phyloP scores from a whole-genome alignment of 2,113 vertebrate genomes.

The Hydropotes inermis region DNA sequence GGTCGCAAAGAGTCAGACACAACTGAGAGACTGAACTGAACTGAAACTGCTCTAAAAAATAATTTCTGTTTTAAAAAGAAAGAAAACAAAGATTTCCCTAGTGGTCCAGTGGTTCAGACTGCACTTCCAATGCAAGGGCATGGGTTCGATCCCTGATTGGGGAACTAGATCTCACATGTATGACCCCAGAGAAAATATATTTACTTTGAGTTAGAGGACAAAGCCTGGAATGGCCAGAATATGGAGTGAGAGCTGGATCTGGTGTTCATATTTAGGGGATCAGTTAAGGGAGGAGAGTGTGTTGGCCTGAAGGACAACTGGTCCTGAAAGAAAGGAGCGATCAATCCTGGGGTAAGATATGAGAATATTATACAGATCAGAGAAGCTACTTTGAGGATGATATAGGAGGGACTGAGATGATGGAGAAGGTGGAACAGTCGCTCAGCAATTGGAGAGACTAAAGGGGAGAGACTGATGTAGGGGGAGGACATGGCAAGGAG shows the following conservation, averaged over 20 bases:
- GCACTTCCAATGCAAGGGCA: not conserved
- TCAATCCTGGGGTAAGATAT: not conserved
- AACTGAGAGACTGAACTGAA: not conserved
- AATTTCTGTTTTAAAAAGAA: not conserved
- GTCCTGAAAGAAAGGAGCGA: not conserved
- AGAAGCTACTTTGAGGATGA: not conserved
- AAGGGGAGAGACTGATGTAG: not conserved
- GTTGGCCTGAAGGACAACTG: not conserved
- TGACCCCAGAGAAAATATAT: not conserved
- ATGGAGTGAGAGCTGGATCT: not conserved
- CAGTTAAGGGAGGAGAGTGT: not conserved
- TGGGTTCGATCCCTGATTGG: not conserved
- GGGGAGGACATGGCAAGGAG: not conserved
- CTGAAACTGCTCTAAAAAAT: not conserved
- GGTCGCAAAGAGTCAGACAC: not conserved
- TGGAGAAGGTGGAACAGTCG: too few species aligned
- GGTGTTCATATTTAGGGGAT: not conserved
- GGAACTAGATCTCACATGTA: not conserved
- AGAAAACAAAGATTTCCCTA: not conserved
- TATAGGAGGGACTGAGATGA: too few species aligned
- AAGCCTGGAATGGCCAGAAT: not conserved
- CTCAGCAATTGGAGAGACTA: too few species aligned
- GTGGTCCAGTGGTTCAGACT: not conserved
- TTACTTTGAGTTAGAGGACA: not conserved
- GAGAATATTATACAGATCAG: not conserved